Evolutionary conservation across 2,888 invertebrate genomes (phyloP), one percentile per base, ranked within the genome.

Genomic region (Zaprionus lineosus): DNA sequence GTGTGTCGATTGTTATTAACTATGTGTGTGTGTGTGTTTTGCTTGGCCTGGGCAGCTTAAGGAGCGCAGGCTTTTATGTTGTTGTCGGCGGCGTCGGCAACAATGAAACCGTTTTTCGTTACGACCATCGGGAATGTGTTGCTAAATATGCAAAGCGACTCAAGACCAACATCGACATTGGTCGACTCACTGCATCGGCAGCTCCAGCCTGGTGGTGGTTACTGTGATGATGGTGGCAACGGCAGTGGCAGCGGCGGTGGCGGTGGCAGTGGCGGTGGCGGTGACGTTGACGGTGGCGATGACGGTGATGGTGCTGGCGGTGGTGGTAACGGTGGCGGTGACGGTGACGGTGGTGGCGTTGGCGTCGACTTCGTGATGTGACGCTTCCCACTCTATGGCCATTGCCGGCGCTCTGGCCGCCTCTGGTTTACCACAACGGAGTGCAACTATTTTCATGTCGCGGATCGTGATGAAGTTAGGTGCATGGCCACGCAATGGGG

Each of bases 51-150:
- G 81, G 58, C 76, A 71, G 60, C 47, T 24, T 55, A 70, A 65
- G 74, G 61, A 65, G 72, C 82, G 79, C 84, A 81, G 73, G 83
- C 78, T 78, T 81, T 84, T 71, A 77, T 78, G 84, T 81, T 71
- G 79, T 75, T 83, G 76, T 76, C 69, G 78, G 66, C 74, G 67
- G 76, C 86, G 76, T 67, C 74, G 70, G 76, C 86, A 86, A 87
- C 86, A 86, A 86, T 87, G 86, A 86, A 86, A 84, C 84, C 82
- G 87, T 86, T 86, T 85, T 84, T 79, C 86, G 74, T 82, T 86
- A 77, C 83, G 85, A 83, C 66, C 81, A 72, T 59, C 55, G 83
- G 81, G 81, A 84, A 84, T 82, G 85, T 83, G 85, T 84, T 85
- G 84, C 85, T 82, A 85, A 82, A 82, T 82, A 82, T 82, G 81